Percentiles rank a stretch among this genome's conserved stretches.
phyloP scores from a whole-genome alignment of 2,113 vertebrate species.

The Petaurus breviceps region DNA sequence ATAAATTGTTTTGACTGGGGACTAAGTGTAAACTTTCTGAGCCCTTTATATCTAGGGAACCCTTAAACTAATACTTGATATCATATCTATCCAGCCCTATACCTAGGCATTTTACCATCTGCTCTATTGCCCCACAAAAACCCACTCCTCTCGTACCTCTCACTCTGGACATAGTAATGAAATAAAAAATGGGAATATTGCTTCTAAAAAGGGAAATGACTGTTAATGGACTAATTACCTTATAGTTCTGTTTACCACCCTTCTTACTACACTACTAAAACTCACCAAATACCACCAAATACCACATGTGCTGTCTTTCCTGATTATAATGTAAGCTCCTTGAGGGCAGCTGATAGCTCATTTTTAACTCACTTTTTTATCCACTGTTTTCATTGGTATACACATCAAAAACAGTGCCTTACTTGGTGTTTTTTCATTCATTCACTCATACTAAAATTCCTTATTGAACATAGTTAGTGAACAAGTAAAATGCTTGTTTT shows the following conservation, averaged over 20 bases:
- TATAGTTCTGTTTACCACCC: not conserved
- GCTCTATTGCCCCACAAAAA: not conserved
- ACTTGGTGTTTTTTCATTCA: not conserved
- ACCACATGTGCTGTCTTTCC: not conserved
- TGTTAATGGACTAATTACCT: not conserved
- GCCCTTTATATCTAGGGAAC: not conserved
- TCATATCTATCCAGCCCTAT: not conserved
- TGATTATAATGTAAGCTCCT: not conserved
- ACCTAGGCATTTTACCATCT: not conserved
- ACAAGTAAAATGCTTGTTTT: no score
- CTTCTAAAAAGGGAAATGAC: not conserved
- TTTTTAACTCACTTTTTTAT: not conserved
- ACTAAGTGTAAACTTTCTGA: not conserved
- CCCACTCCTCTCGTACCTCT: not conserved
- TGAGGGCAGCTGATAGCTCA: not conserved
- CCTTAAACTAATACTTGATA: not conserved
- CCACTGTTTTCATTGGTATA: not conserved
- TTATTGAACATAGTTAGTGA: no score
- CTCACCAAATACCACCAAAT: not conserved
- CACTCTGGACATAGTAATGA: not conserved
- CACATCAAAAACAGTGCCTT: not conserved
- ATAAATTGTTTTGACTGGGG: not conserved
- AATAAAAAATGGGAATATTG: not conserved
- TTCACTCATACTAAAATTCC: not conserved
- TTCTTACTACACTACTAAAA: not conserved